phyloP scores from a whole-genome alignment of 2,113 vertebrate genomes.

The Catagonus wagneri region DNA sequence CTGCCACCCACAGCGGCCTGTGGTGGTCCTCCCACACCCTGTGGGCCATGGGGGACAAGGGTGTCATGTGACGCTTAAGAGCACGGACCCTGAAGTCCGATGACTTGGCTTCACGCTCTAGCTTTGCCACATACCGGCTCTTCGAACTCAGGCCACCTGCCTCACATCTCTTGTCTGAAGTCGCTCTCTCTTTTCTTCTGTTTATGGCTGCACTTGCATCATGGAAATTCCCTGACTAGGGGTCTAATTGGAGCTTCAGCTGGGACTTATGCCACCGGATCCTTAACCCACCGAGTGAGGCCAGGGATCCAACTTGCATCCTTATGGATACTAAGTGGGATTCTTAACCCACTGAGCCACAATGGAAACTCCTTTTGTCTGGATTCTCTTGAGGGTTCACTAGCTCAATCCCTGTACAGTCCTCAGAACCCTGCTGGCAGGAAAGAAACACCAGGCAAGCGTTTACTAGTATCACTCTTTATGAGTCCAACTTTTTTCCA shows the following conservation, averaged over 20 bases:
- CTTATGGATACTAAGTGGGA: too few relatives aligned
- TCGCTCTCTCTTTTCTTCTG: too few relatives aligned
- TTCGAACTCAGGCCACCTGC: background rate
- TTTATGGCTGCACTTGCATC: too few relatives aligned
- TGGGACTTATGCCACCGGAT: too few relatives aligned
- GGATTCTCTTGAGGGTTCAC: background rate
- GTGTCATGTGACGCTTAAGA: background rate
- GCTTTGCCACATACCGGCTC: background rate
- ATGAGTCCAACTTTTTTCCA: background rate
- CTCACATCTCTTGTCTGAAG: background rate
- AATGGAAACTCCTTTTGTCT: background rate
- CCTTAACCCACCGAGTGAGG: too few relatives aligned
- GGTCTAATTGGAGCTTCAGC: too few relatives aligned
- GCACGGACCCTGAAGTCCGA: background rate
- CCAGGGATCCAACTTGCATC: too few relatives aligned
- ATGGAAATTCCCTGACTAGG: too few relatives aligned
- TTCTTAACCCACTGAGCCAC: too few relatives aligned
- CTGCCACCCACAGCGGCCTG: background rate
- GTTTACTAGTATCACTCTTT: background rate
- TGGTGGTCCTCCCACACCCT: background rate
- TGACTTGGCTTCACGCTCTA: background rate
- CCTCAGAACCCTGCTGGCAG: background rate
- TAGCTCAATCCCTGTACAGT: background rate
- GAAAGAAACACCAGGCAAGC: background rate
- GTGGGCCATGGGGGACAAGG: background rate